Base-by-base conservation (phyloP, 1,140 invertebrate genomes). In the Cherax destructor region DNA sequence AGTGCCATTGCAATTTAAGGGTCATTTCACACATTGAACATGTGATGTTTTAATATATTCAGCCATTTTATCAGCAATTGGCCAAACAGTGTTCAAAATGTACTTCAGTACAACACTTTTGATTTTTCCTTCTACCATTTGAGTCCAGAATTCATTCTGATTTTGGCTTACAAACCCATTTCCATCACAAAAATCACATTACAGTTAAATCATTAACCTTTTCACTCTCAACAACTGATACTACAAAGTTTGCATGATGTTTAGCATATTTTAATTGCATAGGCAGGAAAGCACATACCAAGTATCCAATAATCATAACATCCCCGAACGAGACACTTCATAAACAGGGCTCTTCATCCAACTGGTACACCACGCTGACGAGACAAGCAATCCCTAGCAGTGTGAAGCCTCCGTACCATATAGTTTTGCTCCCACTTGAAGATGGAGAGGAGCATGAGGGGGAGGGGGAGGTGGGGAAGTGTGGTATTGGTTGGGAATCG, bases 331-430 rank as follows among this genome's bases (percentile, higher is more conserved):
- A 78, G 49, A 77, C 76, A 87, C 50, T 56, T 30, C 76, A 87
- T 16, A 79, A 47, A 87, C 85, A 78, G 52, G 72, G 49, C 13
- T 47, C 69, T 74, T 74, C 50, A 41, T 21, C 80, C 59, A 30
- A 83, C 80, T 16, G 80, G 52, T 7, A 59, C 52, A 24, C 80
- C 80, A 83, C 80, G 30, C 5, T 56, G 69, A 74, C 21, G 69
- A 74, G 69, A 74, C 69, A 74, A 74, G 69, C 24, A 10, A 74
- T n/a, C 76, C 83, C 88, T 93, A 93, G 91, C 92, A 93, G 83
- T 93, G 87, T 6, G 92, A 93, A 5, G 92, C 88, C 80, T 93
- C 92, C 30, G 92, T 87, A 30, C 92, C 87, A 50, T 92, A 93
- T 65, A 93, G 49, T 76, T 93, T 93, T 47, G 47, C 52, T 56